phyloP scores from a whole-genome alignment of 2,888 invertebrate species.

The Odontocolon sp. region DNA sequence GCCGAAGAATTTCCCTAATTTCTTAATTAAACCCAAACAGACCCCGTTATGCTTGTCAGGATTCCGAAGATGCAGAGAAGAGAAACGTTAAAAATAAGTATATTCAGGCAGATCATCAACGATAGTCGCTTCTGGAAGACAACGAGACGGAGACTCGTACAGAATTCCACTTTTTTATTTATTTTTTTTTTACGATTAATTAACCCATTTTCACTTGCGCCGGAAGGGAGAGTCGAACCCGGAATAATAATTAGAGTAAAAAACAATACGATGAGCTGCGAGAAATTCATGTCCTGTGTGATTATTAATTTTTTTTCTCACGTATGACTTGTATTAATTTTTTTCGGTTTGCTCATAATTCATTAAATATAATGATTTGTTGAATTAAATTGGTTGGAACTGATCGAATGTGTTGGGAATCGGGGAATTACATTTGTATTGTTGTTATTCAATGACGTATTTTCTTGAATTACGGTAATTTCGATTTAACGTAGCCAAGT shows the following conservation, averaged over 20 bases:
- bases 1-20: constrained; percentile 23
- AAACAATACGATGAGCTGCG: background rate
- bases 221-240: constrained; percentile 50
- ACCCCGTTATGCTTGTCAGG: constrained; percentile 31
- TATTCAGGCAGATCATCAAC: background rate
- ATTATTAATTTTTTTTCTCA: background rate
- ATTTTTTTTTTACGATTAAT: constrained; percentile 15
- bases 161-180: constrained; percentile 7
- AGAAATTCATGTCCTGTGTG: too few species aligned
- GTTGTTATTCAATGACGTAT: too few species aligned
- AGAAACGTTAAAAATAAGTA: background rate
- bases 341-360: background rate
- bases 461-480: too few species aligned
- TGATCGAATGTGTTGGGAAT: too few species aligned
- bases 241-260: constrained; percentile 23
- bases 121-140: constrained; percentile 1
- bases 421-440: too few species aligned
- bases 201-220: constrained; percentile 47
- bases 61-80: constrained; percentile 26
- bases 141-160: background rate
- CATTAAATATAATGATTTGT: background rate
- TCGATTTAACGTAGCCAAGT: constrained; percentile 39
- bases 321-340: background rate
- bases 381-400: too few species aligned
- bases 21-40: constrained; percentile 25